These are phyloP conservation scores for Zaprionus kolodkinae DNA, from an alignment of 1,140 invertebrate species.

Conservation along the genomic window DNA sequence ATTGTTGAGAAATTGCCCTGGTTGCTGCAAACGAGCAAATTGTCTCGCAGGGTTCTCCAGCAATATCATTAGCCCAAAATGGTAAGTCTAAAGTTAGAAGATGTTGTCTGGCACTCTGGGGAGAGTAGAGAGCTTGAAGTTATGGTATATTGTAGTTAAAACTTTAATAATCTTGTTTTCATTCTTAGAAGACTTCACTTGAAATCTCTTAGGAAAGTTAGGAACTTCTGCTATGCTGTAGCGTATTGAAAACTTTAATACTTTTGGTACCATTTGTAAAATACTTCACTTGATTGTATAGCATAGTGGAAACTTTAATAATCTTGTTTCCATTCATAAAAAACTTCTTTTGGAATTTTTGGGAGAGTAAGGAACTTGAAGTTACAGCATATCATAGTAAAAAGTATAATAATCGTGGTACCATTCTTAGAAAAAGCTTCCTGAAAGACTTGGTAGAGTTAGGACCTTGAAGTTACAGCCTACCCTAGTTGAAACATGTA, in stretches of 20 bases:
- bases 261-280: no score
- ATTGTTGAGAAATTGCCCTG: slow-evolving; percentile 39
- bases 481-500: background rate
- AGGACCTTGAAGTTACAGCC: background rate
- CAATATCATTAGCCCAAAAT: slow-evolving; percentile 22
- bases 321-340: background rate
- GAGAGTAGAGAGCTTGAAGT: background rate
- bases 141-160: background rate
- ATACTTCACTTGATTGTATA: no score
- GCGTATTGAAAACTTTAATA: no score
- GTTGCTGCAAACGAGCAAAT: slow-evolving; percentile 14
- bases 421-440: no score
- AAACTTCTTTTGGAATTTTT: no score
- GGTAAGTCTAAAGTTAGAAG: background rate
- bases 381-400: background rate
- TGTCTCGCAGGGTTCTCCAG: background rate
- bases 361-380: no score
- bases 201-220: no score
- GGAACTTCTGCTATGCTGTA: no score
- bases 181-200: no score
- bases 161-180: background rate
- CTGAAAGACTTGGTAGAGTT: no score
- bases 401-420: background rate
- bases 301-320: no score
- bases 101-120: background rate